Percentiles rank a stretch among this genome's conserved stretches.
These are phyloP conservation scores for Serripes groenlandicus DNA, from an alignment of 2,888 invertebrate species.

Conservation along the genomic window DNA sequence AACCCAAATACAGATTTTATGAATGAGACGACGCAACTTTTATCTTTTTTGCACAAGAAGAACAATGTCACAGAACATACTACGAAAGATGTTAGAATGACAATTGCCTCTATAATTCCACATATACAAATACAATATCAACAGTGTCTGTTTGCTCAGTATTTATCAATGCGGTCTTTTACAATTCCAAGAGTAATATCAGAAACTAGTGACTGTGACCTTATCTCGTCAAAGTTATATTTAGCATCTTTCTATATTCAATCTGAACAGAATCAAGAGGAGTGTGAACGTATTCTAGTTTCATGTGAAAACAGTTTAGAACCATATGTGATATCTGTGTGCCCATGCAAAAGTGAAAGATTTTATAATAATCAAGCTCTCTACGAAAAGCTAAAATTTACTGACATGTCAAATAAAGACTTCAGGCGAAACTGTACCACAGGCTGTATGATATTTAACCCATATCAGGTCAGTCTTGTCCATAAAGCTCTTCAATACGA, in stretches of 20 bases:
- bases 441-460: constrained; percentile 1
- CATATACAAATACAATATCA: not conserved
- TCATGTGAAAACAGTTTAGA: not conserved
- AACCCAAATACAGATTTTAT: not conserved
- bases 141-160: not conserved
- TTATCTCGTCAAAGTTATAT: not conserved
- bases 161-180: not conserved
- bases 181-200: not conserved
- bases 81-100: not conserved
- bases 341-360: no score
- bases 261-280: not conserved
- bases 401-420: no score
- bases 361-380: no score
- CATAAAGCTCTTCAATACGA: not conserved
- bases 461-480: not conserved
- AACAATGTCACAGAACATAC: not conserved
- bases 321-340: not conserved
- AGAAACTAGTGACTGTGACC: not conserved
- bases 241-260: not conserved
- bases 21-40: not conserved
- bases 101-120: not conserved
- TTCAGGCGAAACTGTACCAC: not conserved
- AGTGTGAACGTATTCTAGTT: not conserved
- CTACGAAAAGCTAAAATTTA: no score
- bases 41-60: not conserved